phyloP scores from a whole-genome alignment of 2,888 invertebrate species.

The Antitype chi region DNA sequence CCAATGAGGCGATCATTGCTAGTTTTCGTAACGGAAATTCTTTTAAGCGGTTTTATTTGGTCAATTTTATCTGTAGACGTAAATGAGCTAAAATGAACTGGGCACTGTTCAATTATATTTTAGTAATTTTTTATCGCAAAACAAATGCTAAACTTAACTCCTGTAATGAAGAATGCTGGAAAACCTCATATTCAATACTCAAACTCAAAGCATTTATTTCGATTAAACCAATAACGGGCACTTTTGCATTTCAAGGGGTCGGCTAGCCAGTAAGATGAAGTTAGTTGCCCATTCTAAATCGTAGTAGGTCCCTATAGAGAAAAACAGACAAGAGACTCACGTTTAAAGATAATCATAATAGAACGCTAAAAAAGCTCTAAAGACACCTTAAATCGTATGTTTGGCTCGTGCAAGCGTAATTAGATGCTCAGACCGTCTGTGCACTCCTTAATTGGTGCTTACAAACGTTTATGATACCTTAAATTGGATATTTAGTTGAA shows the following conservation, averaged over 20 bases:
- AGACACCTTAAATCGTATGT: slow-evolving; percentile 14
- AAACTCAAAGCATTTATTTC: too few relatives aligned
- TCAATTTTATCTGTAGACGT: neutral
- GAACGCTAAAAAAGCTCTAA: neutral
- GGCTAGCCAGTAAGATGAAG: too few relatives aligned
- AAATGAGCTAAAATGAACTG: neutral
- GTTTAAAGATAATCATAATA: slow-evolving; percentile 19
- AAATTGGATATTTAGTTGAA: slow-evolving; percentile 36
- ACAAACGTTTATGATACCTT: slow-evolving; percentile 39
- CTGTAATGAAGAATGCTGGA: neutral
- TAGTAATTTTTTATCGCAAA: neutral
- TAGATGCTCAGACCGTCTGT: slow-evolving; percentile 37
- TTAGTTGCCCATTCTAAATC: too few relatives aligned
- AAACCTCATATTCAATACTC: neutral
- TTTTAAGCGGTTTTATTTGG: neutral
- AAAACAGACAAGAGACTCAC: too few relatives aligned
- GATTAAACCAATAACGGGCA: too few relatives aligned
- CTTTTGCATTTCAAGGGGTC: too few relatives aligned
- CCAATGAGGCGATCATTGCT: neutral
- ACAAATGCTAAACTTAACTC: neutral
- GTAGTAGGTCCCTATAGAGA: too few relatives aligned
- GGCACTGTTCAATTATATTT: neutral
- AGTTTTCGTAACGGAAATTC: neutral
- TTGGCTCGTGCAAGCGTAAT: slow-evolving; percentile 31
- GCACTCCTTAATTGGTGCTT: slow-evolving; percentile 45